phyloP scores from a whole-genome alignment of 1,140 invertebrate genomes.

The Sitobion miscanthi region DNA sequence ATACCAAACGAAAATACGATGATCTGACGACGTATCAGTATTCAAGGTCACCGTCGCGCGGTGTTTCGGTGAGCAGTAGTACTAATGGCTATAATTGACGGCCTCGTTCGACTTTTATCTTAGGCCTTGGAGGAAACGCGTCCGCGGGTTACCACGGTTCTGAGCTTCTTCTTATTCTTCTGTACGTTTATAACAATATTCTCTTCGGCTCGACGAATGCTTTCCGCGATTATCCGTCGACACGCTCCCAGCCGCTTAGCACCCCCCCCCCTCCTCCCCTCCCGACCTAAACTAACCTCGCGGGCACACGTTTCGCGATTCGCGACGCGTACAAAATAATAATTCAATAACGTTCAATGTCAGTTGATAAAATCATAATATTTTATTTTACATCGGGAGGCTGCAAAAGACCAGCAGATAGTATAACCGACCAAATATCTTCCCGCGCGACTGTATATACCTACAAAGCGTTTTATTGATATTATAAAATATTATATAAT shows the following conservation, averaged over 20 bases:
- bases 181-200: not conserved
- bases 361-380: not conserved
- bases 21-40: not conserved
- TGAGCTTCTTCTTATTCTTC: not conserved
- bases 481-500: not conserved
- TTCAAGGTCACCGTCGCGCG: not conserved
- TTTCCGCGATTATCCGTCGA: not conserved
- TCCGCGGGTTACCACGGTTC: not conserved
- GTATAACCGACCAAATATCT: not conserved
- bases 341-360: not conserved
- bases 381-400: not conserved
- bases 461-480: not conserved
- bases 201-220: not conserved
- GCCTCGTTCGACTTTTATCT: not conserved
- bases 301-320: not conserved
- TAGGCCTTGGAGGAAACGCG: not conserved
- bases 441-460: not conserved
- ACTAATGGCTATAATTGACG: not conserved
- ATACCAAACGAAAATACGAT: not conserved
- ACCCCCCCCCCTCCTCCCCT: too few species aligned
- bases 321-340: not conserved
- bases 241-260: too few species aligned
- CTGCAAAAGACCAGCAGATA: not conserved
- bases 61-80: not conserved
- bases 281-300: too few species aligned